These are phyloP conservation scores for Athalia rosae DNA, from an alignment of 2,888 invertebrate genomes.

Conservation along the genomic window DNA sequence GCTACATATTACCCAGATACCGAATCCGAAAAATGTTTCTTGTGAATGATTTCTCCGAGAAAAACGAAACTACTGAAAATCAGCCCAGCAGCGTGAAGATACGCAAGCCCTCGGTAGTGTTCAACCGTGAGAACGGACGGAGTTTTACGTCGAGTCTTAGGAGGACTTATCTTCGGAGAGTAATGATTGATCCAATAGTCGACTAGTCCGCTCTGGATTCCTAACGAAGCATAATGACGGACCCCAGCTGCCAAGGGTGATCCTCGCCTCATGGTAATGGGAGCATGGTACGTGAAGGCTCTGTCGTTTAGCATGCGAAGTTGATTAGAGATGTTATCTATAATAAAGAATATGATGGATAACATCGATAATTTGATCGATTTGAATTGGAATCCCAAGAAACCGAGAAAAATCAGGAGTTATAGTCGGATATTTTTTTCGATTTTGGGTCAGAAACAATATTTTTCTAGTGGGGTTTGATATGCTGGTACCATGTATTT, in stretches of 20 bases:
- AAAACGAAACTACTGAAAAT: background rate
- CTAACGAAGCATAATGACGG: background rate
- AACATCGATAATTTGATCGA: background rate
- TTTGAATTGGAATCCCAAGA: too few relatives aligned
- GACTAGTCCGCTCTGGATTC: background rate
- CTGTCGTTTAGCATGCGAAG: conserved; percentile 13
- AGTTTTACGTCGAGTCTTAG: background rate
- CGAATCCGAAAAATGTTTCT: background rate
- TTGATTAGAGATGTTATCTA: background rate
- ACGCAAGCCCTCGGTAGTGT: conserved; percentile 18
- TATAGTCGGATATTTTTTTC: too few relatives aligned
- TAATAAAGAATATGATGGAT: background rate
- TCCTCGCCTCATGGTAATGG: conserved; percentile 19
- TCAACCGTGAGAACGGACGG: background rate
- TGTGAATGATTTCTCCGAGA: conserved; percentile 6
- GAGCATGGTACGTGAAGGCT: conserved; percentile 13
- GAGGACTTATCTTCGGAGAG: background rate
- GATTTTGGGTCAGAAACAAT: too few relatives aligned
- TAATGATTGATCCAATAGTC: background rate
- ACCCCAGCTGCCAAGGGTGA: conserved; percentile 10
- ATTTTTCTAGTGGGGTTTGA: too few relatives aligned
- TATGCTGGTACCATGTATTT: too few relatives aligned
- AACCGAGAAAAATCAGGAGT: too few relatives aligned
- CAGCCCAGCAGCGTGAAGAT: background rate
- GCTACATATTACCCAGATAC: too few relatives aligned